phyloP scores from a whole-genome alignment of 2,888 invertebrate species.

The Hemaris fuciformis region DNA sequence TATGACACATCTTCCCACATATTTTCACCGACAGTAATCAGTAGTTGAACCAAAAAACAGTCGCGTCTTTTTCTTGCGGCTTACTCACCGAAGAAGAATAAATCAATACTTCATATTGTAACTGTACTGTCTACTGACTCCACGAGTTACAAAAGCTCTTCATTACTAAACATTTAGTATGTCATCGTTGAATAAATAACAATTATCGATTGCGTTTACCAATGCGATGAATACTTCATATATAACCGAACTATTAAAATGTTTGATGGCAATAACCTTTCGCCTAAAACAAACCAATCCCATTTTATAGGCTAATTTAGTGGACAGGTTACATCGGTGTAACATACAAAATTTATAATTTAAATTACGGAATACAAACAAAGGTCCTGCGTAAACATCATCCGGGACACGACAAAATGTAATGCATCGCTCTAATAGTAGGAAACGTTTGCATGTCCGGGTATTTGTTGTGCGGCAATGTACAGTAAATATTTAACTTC shows the following conservation, averaged over 20 bases:
- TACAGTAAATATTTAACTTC: neutral
- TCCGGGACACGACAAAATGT: neutral
- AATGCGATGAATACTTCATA: neutral
- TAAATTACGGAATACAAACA: constrained; percentile 42
- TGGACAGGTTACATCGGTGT: constrained; percentile 25
- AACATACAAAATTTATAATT: constrained; percentile 36
- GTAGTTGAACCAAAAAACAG: no score
- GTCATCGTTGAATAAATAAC: no score
- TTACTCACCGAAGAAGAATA: no score
- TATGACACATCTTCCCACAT: no score
- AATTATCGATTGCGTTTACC: neutral
- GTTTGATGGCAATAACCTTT: neutral
- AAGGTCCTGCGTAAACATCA: constrained; percentile 29
- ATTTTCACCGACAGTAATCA: no score
- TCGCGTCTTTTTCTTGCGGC: no score
- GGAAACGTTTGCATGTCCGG: neutral
- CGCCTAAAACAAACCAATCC: constrained; percentile 12
- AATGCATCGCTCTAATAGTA: constrained; percentile 9
- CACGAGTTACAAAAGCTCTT: no score
- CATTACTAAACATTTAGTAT: no score
- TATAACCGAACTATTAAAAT: neutral
- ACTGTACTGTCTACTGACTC: no score
- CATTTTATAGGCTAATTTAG: constrained; percentile 14
- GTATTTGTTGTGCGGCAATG: neutral
- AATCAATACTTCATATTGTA: no score